Evolutionary conservation across 2,888 invertebrate genomes (phyloP).

Genomic region (Dolomedes plantarius): DNA sequence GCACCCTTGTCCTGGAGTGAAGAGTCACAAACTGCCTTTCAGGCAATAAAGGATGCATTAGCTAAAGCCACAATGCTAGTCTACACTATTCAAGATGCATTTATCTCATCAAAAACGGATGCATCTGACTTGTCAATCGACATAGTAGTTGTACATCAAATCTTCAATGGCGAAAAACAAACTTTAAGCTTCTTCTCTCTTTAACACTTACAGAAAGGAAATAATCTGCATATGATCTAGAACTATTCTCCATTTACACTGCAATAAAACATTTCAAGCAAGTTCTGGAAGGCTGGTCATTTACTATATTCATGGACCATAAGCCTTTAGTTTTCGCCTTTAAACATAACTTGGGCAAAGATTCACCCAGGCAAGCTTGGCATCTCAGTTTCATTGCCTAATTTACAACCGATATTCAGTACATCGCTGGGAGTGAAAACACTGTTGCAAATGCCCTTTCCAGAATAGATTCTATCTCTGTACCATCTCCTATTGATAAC

Average conservation of each 20-base stretch:
- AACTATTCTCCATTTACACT: slow-evolving; percentile 74
- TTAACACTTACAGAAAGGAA: slow-evolving; percentile 8
- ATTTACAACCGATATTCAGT: slow-evolving; percentile 76
- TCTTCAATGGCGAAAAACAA: slow-evolving; percentile 54
- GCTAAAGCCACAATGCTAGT: too few relatives aligned
- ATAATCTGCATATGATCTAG: slow-evolving; percentile 70
- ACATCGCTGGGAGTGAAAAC: slow-evolving; percentile 73
- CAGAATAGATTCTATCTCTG: slow-evolving; percentile 24
- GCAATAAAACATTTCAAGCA: slow-evolving; percentile 73
- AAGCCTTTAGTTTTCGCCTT: slow-evolving; percentile 72
- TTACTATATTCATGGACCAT: slow-evolving; percentile 38
- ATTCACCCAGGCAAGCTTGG: slow-evolving; percentile 76
- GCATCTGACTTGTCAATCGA: slow-evolving; percentile 75
- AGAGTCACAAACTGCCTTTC: too few relatives aligned
- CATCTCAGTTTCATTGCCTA: slow-evolving; percentile 75
- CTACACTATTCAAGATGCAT: too few relatives aligned
- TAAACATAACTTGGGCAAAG: slow-evolving; percentile 15
- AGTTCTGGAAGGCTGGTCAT: slow-evolving; percentile 66
- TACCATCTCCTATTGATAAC: slow-evolving; percentile 1
- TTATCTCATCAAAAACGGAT: slow-evolving; percentile 75
- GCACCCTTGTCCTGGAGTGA: too few relatives aligned
- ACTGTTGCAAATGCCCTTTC: slow-evolving; percentile 43
- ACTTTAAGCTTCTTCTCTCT: slow-evolving; percentile 44
- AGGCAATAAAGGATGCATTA: too few relatives aligned
- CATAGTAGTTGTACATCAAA: slow-evolving; percentile 74